Percentiles rank a stretch among this genome's conserved stretches.
Evolutionary conservation across 2,888 invertebrate genomes (phyloP).

Genomic region (Xestoiulus laeticollis): DNA sequence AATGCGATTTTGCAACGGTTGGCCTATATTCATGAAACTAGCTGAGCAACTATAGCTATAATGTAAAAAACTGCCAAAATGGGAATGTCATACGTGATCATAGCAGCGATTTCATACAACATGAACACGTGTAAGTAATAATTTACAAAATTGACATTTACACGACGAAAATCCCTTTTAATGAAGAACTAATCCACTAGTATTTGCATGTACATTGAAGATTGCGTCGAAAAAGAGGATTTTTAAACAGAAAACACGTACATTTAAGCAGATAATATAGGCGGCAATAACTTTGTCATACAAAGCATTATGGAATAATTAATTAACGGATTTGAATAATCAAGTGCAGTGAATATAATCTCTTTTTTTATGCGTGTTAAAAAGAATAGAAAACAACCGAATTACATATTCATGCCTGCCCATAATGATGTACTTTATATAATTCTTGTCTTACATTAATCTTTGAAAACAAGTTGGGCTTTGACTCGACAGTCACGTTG

Average conservation of each 20-base stretch:
- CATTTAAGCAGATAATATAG: neutral
- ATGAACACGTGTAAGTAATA: constrained; percentile 29
- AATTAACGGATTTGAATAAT: constrained; percentile 44
- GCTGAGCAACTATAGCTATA: too few relatives aligned
- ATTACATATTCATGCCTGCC: constrained; percentile 42
- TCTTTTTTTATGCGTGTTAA: constrained; percentile 36
- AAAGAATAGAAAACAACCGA: constrained; percentile 42
- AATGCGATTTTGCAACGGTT: too few relatives aligned
- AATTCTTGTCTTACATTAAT: constrained; percentile 45
- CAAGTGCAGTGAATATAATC: constrained; percentile 11
- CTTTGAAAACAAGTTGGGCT: constrained; percentile 31
- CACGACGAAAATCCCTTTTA: constrained; percentile 6
- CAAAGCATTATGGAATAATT: constrained; percentile 45
- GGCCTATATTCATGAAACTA: too few relatives aligned
- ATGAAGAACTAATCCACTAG: constrained; percentile 36
- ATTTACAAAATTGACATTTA: constrained; percentile 31
- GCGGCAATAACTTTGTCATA: constrained; percentile 43
- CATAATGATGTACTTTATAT: constrained; percentile 35
- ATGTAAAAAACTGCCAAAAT: neutral
- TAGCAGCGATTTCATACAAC: neutral
- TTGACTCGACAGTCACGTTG: constrained; percentile 5
- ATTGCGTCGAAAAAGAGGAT: neutral
- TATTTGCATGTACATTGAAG: neutral
- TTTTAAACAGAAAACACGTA: constrained; percentile 17
- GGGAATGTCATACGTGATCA: neutral